Base-by-base conservation (phyloP, 2,797 vertebrate genomes). In the Tolypeutes matacus region DNA sequence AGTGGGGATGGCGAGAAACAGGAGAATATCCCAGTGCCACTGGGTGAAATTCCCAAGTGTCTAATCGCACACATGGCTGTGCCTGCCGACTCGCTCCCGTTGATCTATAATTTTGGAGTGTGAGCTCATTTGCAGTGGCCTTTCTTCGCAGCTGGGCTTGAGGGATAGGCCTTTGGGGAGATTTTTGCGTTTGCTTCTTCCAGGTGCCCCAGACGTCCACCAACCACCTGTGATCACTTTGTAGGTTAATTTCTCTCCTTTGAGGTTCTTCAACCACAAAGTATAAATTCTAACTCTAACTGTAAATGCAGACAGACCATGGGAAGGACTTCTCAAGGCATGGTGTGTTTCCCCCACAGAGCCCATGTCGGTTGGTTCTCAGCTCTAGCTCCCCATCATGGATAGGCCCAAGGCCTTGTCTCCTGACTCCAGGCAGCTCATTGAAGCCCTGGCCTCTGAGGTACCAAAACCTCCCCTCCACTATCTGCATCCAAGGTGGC, bases 31-130 rank as follows among this genome's bases (percentile, higher is more conserved):
- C 4, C 2, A 15, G 49, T 42, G 23, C 77, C 10, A 7, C 69
- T 31, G 15, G n/a, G 29, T 23, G 12, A 29, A 64, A 29, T 64
- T 29, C 60, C 60, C 12, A 12, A 62, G 10, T 64, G 10, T 29
- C 60, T 64, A 64, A 29, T 64, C 25, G 27, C 27, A 29, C 3
- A 7, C 67, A 49, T 34, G 31, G 39, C 17, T 7, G 29, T 25
- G 3, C 9, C 36, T 77, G 53, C 62, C 0, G 14, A 3, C 15
- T n/a, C 0, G 0, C 46, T 34, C n/a, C 21, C 2, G 0, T 12
- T 21, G 70, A 17, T 56, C n/a, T 56, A 62, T 27, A 18, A 31
- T 15, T 67, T 87, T 73, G 73, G 67, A 0, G 42, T 27, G 34
- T 53, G 62, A 81, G 80, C 64, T 56, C 62, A 80, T 51, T 42